These are phyloP conservation scores for Teinopalpus imperialis DNA, from an alignment of 2,888 invertebrate genomes.

Conservation along the genomic window DNA sequence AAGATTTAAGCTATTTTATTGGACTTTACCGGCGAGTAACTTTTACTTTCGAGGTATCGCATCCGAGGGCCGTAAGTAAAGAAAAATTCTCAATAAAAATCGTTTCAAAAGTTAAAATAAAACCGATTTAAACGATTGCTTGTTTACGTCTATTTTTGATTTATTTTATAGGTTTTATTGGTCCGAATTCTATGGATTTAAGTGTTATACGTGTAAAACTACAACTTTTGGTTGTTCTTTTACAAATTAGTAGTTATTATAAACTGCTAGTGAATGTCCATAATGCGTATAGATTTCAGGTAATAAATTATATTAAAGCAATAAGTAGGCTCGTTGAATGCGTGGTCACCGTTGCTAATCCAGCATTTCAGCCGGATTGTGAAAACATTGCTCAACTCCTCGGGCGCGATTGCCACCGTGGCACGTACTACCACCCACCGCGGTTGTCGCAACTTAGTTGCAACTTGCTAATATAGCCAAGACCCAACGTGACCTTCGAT, in stretches of 20 bases:
- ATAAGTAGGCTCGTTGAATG: constrained; percentile 43
- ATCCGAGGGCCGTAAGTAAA: constrained; percentile 35
- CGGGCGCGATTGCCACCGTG: constrained; percentile 15
- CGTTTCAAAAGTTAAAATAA: not conserved
- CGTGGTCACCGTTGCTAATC: constrained; percentile 56
- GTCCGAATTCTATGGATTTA: too few species aligned
- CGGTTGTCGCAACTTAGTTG: constrained; percentile 20
- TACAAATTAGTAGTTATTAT: too few species aligned
- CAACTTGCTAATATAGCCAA: constrained; percentile 15
- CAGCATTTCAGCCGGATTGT: constrained; percentile 61
- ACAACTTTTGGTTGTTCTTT: too few species aligned
- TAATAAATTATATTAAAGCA: too few species aligned
- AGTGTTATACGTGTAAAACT: too few species aligned
- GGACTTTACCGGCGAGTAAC: constrained; percentile 34
- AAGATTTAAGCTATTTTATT: constrained; percentile 46
- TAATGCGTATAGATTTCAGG: too few species aligned
- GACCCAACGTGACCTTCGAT: constrained; percentile 14
- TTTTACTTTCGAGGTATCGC: constrained; percentile 46
- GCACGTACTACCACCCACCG: constrained; percentile 34
- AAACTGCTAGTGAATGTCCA: too few species aligned
- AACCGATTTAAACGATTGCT: constrained; percentile 17
- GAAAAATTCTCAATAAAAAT: constrained; percentile 29
- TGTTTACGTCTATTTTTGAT: constrained; percentile 1
- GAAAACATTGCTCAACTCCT: constrained; percentile 60
- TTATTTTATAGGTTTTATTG: too few species aligned